phyloP scores from a whole-genome alignment of 1,140 invertebrate species.

The Scylla paramamosain region DNA sequence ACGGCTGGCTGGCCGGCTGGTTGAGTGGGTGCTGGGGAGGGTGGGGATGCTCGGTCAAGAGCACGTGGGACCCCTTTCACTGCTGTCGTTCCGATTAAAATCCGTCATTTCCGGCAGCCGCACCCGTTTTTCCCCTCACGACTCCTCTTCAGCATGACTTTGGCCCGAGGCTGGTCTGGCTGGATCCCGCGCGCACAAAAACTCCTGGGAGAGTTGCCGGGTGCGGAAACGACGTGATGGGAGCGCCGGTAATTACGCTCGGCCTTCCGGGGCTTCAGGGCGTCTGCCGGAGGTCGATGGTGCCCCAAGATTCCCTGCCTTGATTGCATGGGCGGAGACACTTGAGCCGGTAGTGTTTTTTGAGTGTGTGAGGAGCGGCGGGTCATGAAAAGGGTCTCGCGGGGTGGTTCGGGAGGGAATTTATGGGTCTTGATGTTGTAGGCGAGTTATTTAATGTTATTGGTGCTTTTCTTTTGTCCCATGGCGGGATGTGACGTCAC shows the following conservation, averaged over 20 bases:
- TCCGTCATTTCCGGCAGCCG: background rate
- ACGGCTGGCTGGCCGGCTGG: background rate
- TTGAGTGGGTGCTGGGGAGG: background rate
- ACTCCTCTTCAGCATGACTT: background rate
- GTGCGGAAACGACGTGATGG: constrained; percentile 8
- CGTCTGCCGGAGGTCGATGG: background rate
- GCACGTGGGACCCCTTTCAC: background rate
- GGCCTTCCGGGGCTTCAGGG: background rate
- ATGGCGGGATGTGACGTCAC: background rate
- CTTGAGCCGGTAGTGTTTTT: background rate
- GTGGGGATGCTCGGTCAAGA: background rate
- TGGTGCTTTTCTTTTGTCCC: background rate
- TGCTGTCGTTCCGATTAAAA: background rate
- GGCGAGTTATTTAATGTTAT: background rate
- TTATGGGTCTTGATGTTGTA: background rate
- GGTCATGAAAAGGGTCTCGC: background rate
- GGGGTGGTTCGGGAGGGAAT: background rate
- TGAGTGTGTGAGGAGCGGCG: background rate
- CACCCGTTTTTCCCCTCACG: background rate
- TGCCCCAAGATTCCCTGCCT: background rate
- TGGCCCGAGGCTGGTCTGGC: background rate
- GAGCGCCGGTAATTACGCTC: background rate
- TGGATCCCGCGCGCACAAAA: background rate
- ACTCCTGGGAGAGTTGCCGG: background rate
- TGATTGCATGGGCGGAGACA: background rate